A percentile compares a stretch with the other conserved stretches of the same genome.
These are phyloP conservation scores for Girardinichthys multiradiatus DNA, from an alignment of 2,113 vertebrate genomes.

Conservation along the genomic window DNA sequence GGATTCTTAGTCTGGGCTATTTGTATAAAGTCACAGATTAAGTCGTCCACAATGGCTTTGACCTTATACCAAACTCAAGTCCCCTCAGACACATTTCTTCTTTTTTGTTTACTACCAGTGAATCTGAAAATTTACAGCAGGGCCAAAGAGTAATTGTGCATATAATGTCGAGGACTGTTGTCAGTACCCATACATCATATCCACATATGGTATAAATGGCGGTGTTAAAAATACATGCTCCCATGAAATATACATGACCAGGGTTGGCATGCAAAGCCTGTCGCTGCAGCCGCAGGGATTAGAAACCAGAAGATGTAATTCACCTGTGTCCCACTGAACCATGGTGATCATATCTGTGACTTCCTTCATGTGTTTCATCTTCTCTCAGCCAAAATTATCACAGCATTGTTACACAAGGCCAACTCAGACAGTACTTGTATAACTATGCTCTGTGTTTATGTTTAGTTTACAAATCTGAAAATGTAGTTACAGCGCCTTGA, in stretches of 20 bases:
- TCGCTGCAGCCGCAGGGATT: constrained; percentile 40
- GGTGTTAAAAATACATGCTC: constrained; percentile 72
- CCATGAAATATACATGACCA: constrained; percentile 72
- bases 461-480: too few relatives aligned
- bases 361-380: constrained; percentile 3
- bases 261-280: constrained; percentile 44
- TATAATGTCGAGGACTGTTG: constrained; percentile 75
- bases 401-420: neutral
- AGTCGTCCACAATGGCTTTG: constrained; percentile 64
- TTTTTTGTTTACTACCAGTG: constrained; percentile 51
- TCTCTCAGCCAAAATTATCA: neutral
- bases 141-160: constrained; percentile 70
- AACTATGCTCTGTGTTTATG: neutral
- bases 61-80: constrained; percentile 62
- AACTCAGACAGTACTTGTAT: neutral
- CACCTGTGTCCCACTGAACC: constrained; percentile 13
- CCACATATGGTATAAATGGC: constrained; percentile 64
- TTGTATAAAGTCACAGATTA: constrained; percentile 61
- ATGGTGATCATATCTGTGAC: constrained; percentile 18
- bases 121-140: constrained; percentile 61
- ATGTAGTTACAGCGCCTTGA: too few relatives aligned
- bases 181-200: constrained; percentile 72
- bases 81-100: constrained; percentile 12
- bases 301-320: constrained; percentile 30
- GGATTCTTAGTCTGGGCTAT: constrained; percentile 62